phyloP scores from a whole-genome alignment of 2,888 invertebrate species.

The Geophilus truncorum region DNA sequence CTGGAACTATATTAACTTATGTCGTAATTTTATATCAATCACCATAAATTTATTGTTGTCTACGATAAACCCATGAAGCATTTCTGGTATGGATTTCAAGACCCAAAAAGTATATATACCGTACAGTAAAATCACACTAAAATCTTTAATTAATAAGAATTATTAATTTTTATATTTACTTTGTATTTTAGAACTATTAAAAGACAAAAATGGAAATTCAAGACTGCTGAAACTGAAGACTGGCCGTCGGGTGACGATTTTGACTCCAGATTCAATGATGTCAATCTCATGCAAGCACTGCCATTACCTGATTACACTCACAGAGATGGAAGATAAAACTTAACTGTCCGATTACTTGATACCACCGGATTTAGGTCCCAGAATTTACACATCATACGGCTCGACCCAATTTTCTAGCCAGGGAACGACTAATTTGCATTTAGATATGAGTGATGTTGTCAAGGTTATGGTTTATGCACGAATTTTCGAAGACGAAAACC shows the following conservation, averaged over 20 bases:
- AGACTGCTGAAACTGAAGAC: slow-evolving; percentile 89
- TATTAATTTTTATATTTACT: not conserved
- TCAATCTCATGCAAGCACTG: slow-evolving; percentile 83
- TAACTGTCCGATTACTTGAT: slow-evolving; percentile 83
- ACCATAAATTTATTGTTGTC: slow-evolving; percentile 60
- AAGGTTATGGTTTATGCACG: slow-evolving; percentile 97
- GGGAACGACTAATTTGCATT: slow-evolving; percentile 92
- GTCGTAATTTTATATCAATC: not conserved
- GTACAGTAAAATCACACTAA: not conserved
- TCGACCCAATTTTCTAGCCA: slow-evolving; percentile 71
- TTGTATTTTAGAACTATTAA: slow-evolving; percentile 45
- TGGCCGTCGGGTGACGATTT: slow-evolving; percentile 97
- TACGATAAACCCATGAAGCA: slow-evolving; percentile 84
- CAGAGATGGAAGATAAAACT: slow-evolving; percentile 76
- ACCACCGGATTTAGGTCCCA: slow-evolving; percentile 91
- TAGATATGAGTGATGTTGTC: slow-evolving; percentile 95
- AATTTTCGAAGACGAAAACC: slow-evolving; percentile 70
- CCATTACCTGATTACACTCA: slow-evolving; percentile 89
- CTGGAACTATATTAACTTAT: not conserved
- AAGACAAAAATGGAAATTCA: slow-evolving; percentile 53
- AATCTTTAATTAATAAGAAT: not conserved
- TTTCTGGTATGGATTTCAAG: slow-evolving; percentile 97
- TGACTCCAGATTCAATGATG: slow-evolving; percentile 72
- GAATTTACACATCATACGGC: slow-evolving; percentile 98
- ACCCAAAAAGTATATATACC: slow-evolving; percentile 59